A percentile compares a stretch with the other conserved stretches of the same genome.
Conservation (phyloP, 2,797 vertebrate species). For the Psittacula echo region DNA sequence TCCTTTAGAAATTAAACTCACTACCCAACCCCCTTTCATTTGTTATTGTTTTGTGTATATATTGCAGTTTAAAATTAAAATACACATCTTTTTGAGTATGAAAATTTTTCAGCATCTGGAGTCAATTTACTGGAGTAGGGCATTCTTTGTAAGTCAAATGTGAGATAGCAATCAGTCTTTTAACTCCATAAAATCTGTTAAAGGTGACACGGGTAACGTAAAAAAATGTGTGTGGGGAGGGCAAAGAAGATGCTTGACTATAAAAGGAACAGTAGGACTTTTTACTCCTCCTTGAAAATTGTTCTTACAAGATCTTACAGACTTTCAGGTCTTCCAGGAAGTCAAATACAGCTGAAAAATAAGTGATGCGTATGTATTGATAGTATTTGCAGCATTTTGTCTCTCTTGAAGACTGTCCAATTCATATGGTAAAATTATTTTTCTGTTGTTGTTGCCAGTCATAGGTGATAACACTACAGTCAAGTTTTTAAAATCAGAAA, state of each 20-base stretch:
- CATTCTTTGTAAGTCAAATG: slow-evolving; percentile 59
- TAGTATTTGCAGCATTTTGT: not conserved
- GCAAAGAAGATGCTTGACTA: not conserved
- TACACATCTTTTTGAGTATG: not conserved
- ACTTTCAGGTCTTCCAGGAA: slow-evolving; percentile 1
- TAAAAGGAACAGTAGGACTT: not conserved
- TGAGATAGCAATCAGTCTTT: slow-evolving; percentile 50
- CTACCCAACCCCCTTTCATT: not conserved
- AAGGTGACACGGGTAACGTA: slow-evolving; percentile 27
- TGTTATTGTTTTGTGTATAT: not conserved
- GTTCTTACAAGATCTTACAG: not conserved
- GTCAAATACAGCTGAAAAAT: not conserved
- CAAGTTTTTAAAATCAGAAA: not conserved
- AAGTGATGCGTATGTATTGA: not conserved
- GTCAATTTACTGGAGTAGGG: slow-evolving; percentile 20
- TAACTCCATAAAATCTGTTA: slow-evolving; percentile 59
- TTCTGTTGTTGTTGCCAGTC: not conserved
- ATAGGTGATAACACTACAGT: not conserved
- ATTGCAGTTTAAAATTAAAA: not conserved
- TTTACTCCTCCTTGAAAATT: not conserved
- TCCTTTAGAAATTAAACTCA: not conserved
- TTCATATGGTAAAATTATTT: not conserved
- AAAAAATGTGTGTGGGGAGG: not conserved
- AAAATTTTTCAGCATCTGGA: slow-evolving; percentile 53
- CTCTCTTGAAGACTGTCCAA: not conserved